A percentile compares a stretch with the other conserved stretches of the same genome.
Evolutionary conservation across 2,797 vertebrate genomes (phyloP).

Genomic region (Chelon labrosus): DNA sequence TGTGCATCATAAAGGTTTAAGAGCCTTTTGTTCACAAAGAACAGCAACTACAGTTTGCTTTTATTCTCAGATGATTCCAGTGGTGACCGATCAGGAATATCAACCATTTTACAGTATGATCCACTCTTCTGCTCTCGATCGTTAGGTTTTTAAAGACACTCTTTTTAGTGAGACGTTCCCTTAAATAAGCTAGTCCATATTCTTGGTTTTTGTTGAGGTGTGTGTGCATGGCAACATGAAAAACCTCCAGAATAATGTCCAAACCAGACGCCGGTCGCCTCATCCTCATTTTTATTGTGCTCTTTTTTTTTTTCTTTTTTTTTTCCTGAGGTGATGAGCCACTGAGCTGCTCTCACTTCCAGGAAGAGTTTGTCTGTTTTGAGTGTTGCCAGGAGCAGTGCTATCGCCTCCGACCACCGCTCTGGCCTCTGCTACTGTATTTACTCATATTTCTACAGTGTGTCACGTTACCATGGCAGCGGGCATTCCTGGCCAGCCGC

Average conservation of each 20-base stretch:
- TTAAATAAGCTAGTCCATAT: too few species aligned
- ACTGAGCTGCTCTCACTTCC: slow-evolving; percentile 33
- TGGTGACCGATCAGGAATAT: too few species aligned
- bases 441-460: slow-evolving; percentile 64
- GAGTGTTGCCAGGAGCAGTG: slow-evolving; percentile 59
- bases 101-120: too few species aligned
- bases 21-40: neutral
- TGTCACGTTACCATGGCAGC: slow-evolving; percentile 66
- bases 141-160: neutral
- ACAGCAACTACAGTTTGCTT: neutral
- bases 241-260: slow-evolving; percentile 13
- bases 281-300: neutral
- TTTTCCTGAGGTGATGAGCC: slow-evolving; percentile 22
- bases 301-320: slow-evolving; percentile 13
- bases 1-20: neutral
- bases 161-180: neutral
- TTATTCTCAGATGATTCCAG: neutral
- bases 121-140: too few species aligned
- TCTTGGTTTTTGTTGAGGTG: neutral
- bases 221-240: slow-evolving; percentile 10
- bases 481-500: slow-evolving; percentile 53
- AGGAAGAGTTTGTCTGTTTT: slow-evolving; percentile 54
- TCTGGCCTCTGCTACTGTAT: slow-evolving; percentile 32
- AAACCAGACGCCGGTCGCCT: neutral
- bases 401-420: slow-evolving; percentile 53